These are phyloP conservation scores for Drosophila mayaguana DNA, from an alignment of 2,888 invertebrate genomes.

Conservation along the genomic window DNA sequence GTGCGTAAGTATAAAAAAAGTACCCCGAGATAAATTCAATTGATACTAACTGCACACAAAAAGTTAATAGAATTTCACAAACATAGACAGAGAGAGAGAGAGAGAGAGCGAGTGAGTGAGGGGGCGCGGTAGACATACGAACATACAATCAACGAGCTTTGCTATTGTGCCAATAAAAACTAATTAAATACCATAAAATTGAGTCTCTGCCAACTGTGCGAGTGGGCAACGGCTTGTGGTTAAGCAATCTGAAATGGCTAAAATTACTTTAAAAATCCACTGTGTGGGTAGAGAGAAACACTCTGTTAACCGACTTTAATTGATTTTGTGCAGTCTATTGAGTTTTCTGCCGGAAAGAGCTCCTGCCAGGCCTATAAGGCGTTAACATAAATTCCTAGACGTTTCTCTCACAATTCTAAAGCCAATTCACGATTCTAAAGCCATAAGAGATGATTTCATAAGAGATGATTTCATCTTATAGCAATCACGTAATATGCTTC, in stretches of 20 bases:
- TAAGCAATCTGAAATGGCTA: conserved; percentile 3
- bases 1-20: conserved; percentile 92
- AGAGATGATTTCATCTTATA: not conserved
- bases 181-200: conserved; percentile 53
- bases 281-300: not conserved
- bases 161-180: conserved; percentile 43
- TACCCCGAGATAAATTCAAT: conserved; percentile 4
- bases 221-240: conserved; percentile 10
- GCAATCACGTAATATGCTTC: not conserved
- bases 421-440: too few species aligned
- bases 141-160: conserved; percentile 13
- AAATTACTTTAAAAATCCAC: conserved; percentile 5
- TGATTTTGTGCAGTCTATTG: conserved; percentile 6
- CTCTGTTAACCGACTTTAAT: conserved; percentile 10
- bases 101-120: not conserved
- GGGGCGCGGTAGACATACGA: not conserved
- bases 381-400: not conserved
- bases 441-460: too few species aligned
- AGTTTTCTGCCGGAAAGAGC: not conserved
- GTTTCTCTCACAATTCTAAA: not conserved
- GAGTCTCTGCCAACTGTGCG: conserved; percentile 27
- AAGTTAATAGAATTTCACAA: conserved; percentile 21
- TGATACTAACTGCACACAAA: conserved; percentile 7
- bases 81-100: not conserved
- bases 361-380: not conserved